phyloP scores from a whole-genome alignment of 1,140 invertebrate species.

The Platorchestia sp. region DNA sequence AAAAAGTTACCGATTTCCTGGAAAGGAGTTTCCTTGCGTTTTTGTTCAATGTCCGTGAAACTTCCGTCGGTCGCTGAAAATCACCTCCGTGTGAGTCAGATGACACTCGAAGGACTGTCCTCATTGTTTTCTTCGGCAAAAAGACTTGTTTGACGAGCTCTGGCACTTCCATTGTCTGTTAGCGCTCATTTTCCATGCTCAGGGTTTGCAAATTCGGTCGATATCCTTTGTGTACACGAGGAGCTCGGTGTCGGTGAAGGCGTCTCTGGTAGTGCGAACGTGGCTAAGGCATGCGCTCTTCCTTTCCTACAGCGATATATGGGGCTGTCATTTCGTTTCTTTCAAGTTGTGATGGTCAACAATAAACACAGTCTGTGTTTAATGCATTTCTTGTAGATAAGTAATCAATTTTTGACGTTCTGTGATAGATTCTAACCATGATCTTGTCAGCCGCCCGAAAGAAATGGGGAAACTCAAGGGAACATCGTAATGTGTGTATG shows the following conservation, averaged over 20 bases:
- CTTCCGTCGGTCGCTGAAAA: neutral
- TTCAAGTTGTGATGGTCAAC: too few species aligned
- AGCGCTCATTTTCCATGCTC: neutral
- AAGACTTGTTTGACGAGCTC: neutral
- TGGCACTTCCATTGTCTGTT: neutral
- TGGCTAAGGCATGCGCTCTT: too few species aligned
- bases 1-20: neutral
- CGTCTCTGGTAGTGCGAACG: neutral
- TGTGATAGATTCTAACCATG: too few species aligned
- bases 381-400: too few species aligned
- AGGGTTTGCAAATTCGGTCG: neutral
- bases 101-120: neutral
- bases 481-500: too few species aligned
- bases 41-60: neutral
- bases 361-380: too few species aligned
- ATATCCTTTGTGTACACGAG: neutral
- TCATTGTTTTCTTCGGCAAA: neutral
- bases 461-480: too few species aligned
- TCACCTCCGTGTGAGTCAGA: neutral
- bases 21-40: neutral
- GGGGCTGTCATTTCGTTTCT: too few species aligned
- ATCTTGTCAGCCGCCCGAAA: too few species aligned
- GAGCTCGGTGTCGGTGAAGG: neutral
- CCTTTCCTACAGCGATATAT: too few species aligned
- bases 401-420: too few species aligned